phyloP scores from a whole-genome alignment of 1,140 invertebrate genomes.

The Neuroterus valhalla region DNA sequence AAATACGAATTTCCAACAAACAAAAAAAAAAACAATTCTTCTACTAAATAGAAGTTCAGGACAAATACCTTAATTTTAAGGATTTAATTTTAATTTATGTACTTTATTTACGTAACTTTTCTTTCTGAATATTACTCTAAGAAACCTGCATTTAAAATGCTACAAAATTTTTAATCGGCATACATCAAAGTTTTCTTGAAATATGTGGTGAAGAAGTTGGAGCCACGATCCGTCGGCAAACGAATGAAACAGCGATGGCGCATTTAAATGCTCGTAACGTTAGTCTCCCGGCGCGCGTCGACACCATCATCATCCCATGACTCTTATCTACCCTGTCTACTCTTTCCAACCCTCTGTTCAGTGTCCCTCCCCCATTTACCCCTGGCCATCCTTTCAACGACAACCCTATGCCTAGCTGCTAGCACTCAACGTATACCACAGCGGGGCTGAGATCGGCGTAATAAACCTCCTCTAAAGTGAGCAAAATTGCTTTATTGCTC shows the following conservation, averaged over 20 bases:
- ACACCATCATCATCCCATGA: conserved; percentile 25
- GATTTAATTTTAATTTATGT: too few species aligned
- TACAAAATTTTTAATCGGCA: too few species aligned
- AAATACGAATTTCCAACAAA: too few species aligned
- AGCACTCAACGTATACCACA: conserved; percentile 26
- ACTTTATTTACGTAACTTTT: too few species aligned
- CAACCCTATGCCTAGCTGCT: conserved; percentile 12
- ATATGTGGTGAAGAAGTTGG: too few species aligned
- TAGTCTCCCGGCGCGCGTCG: conserved; percentile 33
- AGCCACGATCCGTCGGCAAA: conserved; percentile 57
- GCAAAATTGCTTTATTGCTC: conserved; percentile 47
- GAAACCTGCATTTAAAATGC: too few species aligned
- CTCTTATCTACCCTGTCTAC: neutral
- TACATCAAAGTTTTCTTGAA: too few species aligned
- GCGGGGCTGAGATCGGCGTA: conserved; percentile 39
- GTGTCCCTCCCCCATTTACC: neutral
- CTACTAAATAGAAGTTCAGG: too few species aligned
- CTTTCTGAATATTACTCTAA: too few species aligned
- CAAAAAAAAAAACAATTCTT: too few species aligned
- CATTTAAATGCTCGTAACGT: conserved; percentile 24
- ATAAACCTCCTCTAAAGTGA: conserved; percentile 49
- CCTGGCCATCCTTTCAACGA: conserved; percentile 31
- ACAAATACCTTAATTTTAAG: too few species aligned
- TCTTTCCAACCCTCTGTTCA: conserved; percentile 19
- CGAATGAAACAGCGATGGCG: conserved; percentile 36